Conservation (phyloP, 64 coral and sea anemone species). For the Montipora foliosa region DNA sequence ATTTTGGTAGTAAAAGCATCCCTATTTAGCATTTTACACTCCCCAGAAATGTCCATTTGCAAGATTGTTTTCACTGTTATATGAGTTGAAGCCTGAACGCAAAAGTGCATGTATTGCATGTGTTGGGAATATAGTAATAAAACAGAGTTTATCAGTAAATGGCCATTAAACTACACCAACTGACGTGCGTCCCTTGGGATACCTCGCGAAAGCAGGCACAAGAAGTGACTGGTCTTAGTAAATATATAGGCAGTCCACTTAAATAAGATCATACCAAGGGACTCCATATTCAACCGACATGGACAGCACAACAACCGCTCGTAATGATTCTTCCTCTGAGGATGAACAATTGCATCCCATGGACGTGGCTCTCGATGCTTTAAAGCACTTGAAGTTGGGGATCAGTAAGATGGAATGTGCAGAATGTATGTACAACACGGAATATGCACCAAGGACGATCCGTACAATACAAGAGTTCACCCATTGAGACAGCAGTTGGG, state of each 20-base stretch:
- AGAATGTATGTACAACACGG: background rate
- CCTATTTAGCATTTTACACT: too few species aligned
- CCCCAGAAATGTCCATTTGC: too few species aligned
- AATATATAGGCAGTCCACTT: background rate
- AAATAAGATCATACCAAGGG: background rate
- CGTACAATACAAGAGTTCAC: background rate
- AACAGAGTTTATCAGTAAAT: too few species aligned
- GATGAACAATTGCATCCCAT: constrained; percentile 2
- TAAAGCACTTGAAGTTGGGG: background rate
- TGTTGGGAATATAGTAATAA: too few species aligned
- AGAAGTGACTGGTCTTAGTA: too few species aligned
- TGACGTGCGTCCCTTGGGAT: too few species aligned
- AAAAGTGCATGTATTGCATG: too few species aligned
- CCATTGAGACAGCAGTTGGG: background rate
- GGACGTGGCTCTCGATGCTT: background rate
- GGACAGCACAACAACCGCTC: background rate
- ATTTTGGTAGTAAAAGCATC: too few species aligned
- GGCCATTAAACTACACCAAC: too few species aligned
- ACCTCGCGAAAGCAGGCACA: too few species aligned
- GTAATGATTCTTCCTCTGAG: background rate
- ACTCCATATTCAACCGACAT: background rate
- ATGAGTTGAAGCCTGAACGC: too few species aligned
- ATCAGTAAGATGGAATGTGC: background rate
- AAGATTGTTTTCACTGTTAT: too few species aligned
- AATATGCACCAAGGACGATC: background rate